Base-by-base conservation (phyloP, 2,113 vertebrate species). In the Fregata magnificens region DNA sequence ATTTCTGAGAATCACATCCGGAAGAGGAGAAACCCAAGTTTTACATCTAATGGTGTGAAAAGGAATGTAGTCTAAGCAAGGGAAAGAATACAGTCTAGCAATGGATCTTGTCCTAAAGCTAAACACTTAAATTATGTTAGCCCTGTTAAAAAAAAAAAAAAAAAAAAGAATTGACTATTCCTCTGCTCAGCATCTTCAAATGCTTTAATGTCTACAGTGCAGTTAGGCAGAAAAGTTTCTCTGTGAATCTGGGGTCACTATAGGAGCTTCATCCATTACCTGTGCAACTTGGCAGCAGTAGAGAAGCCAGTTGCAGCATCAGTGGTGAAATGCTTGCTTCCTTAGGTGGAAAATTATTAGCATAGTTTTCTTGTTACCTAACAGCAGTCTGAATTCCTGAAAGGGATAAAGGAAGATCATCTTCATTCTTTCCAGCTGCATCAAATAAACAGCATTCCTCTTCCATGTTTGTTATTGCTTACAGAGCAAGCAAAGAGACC, bases 371-470 rank as follows among this genome's bases (percentile, higher is more conserved):
- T 72, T 93, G 96, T 98, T 98, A 97, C 89, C 93, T 96, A 97
- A 97, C 95, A 95, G 78, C 13, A 6, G 49, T 91, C 78, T 96
- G 83, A 86, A 95, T 96, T 97, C 96, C 95, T 97, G 86, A 94
- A 95, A 94, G 88, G 92, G 90, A 96, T 97, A 93, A 97, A 97
- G 71, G 59, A 96, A 90, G 62, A 72, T 94, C 91, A 86, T 97
- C 91, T 95, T 97, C 96, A 96, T 94, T 98, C 94, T 95, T 96
- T 94, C 70, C 95, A 96, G 84, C 88, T 97, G 96, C 79, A 89
- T 81, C 94, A 97, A 97, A 97, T 96, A 96, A 97, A 96, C 91
- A 96, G 76, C 97, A 97, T 98, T 98, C 95, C 90, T 98, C 81
- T 90, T 95, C 88, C 63, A 65, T 91, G 94, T 86, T 97, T 97